Evolutionary conservation across 37 sponge, comb jelly and placozoan species (phyloP), one percentile per base, ranked within the genome.

Genomic region (Haliclona indistincta): DNA sequence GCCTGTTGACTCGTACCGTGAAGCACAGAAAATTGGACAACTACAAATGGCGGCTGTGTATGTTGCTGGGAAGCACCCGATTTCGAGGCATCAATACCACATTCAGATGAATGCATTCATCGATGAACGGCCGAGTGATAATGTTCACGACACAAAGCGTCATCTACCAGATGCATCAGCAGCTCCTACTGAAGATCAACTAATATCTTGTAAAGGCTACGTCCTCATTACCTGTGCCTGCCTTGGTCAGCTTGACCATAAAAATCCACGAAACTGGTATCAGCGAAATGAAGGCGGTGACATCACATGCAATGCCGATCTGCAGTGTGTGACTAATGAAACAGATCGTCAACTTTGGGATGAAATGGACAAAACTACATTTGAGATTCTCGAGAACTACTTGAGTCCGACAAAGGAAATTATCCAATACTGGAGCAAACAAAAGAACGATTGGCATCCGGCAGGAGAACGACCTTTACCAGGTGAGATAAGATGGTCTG

Each of bases 11-110:
- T 3, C 8, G 3, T 3, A 13, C 30, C 22, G 4, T 6, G n/a
- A 2, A 33, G 5, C 11, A 63, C 56, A 4, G 2, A 54, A 4
- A 74, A 7, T 60, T 60, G 70, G 63, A 3, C 30, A 35, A 17
- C 20, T 84, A 22, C 45, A 84, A 60, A 67, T 84, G 70, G 77
- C 64, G 63, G 77, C 85, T 13, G 39, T 76, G 19, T 84, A 84
- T 23, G 20, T 84, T n/a, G 71, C 71, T 1, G 85, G 85, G 54
- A 30, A 32, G 32, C 49, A 76, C 23, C 19, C 10, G 38, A n/a
- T n/a, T n/a, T n/a, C n/a, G n/a, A 30, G 20, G 1, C 33, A 35
- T 1, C 85, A 84, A 45, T 84, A 34, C 36, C 85, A 84, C 53
- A 55, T 84, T 43, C 85, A 84, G 43, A 22, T 84, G 22, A 37